Percentiles rank a stretch among this genome's conserved stretches.
Evolutionary conservation across 2,888 invertebrate genomes (phyloP).

Genomic region (Tromatobia lineatoria): DNA sequence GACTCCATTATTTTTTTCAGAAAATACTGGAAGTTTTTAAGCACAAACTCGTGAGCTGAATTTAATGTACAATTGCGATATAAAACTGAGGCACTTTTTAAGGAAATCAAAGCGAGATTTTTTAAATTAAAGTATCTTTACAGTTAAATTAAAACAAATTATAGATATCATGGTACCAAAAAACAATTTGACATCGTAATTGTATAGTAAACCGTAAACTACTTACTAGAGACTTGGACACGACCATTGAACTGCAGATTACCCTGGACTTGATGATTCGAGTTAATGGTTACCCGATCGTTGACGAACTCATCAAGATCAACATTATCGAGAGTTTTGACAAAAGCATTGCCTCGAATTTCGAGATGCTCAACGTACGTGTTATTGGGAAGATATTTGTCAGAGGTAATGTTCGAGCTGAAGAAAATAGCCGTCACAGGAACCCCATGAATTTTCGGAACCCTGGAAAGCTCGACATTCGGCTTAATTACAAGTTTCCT

Average conservation of each 20-base stretch:
- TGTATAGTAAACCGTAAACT: neutral
- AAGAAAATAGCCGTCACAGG: slow-evolving; percentile 66
- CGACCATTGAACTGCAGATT: slow-evolving; percentile 74
- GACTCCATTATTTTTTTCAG: no score
- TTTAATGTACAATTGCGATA: no score
- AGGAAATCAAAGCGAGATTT: no score
- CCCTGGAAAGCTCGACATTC: neutral
- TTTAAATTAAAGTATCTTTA: no score
- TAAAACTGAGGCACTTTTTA: no score
- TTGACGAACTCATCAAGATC: slow-evolving; percentile 76
- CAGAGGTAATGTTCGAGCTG: slow-evolving; percentile 33
- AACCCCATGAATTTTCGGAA: slow-evolving; percentile 69
- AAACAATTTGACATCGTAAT: no score
- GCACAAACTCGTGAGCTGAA: no score
- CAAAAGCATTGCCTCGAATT: slow-evolving; percentile 64
- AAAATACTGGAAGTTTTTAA: no score
- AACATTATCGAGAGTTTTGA: slow-evolving; percentile 74
- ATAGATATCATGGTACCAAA: no score
- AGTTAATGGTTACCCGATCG: slow-evolving; percentile 73
- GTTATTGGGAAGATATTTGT: slow-evolving; percentile 69
- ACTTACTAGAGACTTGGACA: slow-evolving; percentile 74
- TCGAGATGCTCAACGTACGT: slow-evolving; percentile 73
- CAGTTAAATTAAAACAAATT: no score
- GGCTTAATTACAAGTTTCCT: slow-evolving; percentile 66
- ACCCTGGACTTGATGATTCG: slow-evolving; percentile 68